Percentiles rank a stretch among this genome's conserved stretches.
Evolutionary conservation across 2,113 vertebrate genomes (phyloP).

Genomic region (Tachysurus fulvidraco): DNA sequence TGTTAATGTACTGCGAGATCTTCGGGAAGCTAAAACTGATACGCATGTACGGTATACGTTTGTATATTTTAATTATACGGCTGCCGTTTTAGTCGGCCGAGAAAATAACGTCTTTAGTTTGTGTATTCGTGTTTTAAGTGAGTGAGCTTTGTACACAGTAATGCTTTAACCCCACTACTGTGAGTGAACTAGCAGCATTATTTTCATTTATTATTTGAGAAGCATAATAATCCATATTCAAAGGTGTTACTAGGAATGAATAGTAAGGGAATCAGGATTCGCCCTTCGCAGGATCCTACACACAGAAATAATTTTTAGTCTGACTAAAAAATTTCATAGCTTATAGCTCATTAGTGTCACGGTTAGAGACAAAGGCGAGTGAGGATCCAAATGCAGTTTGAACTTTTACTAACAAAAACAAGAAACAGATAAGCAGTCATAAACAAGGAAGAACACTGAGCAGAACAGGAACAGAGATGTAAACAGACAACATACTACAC

Average conservation of each 20-base stretch:
- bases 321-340: neutral
- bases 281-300: neutral
- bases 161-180: neutral
- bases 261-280: neutral
- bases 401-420: no score
- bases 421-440: no score
- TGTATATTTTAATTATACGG: neutral
- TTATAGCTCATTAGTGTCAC: neutral
- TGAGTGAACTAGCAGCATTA: neutral
- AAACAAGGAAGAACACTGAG: no score
- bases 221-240: neutral
- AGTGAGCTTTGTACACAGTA: neutral
- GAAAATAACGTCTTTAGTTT: neutral
- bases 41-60: no score
- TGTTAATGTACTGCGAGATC: neutral
- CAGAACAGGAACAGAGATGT: no score
- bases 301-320: neutral
- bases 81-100: neutral
- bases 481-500: no score
- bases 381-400: no score
- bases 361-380: no score
- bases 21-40: neutral
- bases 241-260: neutral
- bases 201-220: slow-evolving; percentile 19
- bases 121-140: neutral